Percentiles rank a stretch among this genome's conserved stretches.
phyloP scores from a whole-genome alignment of 1,140 invertebrate species.

The Lordiphosa collinella region DNA sequence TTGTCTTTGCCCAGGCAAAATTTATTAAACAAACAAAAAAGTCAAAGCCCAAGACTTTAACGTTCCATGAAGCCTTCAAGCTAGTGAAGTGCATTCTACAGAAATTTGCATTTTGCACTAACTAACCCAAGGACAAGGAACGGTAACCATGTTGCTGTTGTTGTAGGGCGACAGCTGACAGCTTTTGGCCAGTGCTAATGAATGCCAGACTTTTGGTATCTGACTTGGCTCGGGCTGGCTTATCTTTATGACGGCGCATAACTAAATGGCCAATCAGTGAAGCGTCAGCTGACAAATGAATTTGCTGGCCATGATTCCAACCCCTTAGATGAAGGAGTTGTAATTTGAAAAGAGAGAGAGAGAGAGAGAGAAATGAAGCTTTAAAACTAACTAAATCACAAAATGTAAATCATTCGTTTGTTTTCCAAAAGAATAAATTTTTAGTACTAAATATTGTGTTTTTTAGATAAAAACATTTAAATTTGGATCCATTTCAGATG shows the following conservation, averaged over 20 bases:
- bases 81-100: conserved; percentile 38
- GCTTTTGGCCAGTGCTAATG: conserved; percentile 63
- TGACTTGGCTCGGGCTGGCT: conserved; percentile 41
- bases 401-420: too few species aligned
- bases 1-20: conserved; percentile 63
- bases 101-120: conserved; percentile 68
- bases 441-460: too few species aligned
- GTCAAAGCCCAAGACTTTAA: conserved; percentile 29
- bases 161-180: conserved; percentile 45
- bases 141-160: conserved; percentile 6
- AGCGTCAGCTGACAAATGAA: conserved; percentile 56
- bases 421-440: too few species aligned
- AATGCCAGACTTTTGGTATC: conserved; percentile 39
- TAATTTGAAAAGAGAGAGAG: too few species aligned
- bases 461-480: too few species aligned
- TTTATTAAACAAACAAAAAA: conserved; percentile 71
- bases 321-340: too few species aligned
- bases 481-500: too few species aligned
- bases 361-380: too few species aligned
- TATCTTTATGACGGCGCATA: conserved; percentile 72
- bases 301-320: conserved; percentile 2
- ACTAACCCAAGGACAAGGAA: conserved; percentile 55
- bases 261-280: conserved; percentile 67
- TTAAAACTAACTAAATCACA: too few species aligned
- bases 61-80: conserved; percentile 8